A percentile compares a stretch with the other conserved stretches of the same genome.
phyloP scores from a whole-genome alignment of 1,140 invertebrate species.

The Euborellia annulipes region DNA sequence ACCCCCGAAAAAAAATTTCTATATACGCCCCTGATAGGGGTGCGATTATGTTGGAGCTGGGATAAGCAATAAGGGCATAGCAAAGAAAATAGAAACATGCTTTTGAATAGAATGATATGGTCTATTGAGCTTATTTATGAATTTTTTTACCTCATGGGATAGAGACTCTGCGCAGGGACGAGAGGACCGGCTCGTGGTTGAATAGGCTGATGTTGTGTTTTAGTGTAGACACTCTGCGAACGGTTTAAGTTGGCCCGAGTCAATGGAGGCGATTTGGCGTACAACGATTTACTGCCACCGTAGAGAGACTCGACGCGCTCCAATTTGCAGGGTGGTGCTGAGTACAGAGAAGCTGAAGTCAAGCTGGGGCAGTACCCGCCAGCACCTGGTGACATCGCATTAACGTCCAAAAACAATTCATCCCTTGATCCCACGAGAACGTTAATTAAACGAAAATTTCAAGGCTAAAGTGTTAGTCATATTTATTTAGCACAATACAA shows the following conservation, averaged over 20 bases:
- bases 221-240: constrained; percentile 74
- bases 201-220: constrained; percentile 39
- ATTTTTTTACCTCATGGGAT: constrained; percentile 45
- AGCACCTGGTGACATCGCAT: constrained; percentile 6
- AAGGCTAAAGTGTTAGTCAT: no score
- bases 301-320: constrained; percentile 61
- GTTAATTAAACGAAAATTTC: no score
- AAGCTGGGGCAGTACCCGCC: constrained; percentile 32
- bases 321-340: constrained; percentile 35
- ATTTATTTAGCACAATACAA: no score
- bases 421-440: no score
- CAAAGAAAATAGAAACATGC: no score
- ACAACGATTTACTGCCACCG: constrained; percentile 68
- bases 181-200: constrained; percentile 48
- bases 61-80: no score
- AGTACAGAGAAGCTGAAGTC: constrained; percentile 29
- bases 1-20: no score
- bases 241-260: constrained; percentile 66
- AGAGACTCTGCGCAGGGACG: constrained; percentile 53
- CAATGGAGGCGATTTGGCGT: constrained; percentile 64
- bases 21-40: no score
- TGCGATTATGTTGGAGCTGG: no score
- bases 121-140: no score
- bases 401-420: background rate
- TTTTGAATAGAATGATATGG: no score